These are phyloP conservation scores for Lathamus discolor DNA, from an alignment of 2,113 vertebrate species.

Conservation along the genomic window DNA sequence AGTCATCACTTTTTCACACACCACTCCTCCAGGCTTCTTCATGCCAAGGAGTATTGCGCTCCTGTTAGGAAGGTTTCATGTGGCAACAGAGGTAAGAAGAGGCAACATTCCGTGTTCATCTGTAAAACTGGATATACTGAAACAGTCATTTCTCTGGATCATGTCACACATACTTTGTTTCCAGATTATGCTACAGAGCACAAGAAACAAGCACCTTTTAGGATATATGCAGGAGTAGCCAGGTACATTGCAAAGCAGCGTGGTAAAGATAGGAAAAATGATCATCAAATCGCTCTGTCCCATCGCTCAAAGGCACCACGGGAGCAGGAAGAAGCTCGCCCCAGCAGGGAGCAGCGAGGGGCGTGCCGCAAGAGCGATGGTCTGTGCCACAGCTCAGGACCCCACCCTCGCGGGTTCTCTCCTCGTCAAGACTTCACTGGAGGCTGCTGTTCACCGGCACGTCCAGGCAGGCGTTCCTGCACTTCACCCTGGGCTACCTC, in stretches of 20 bases:
- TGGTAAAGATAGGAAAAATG: neutral
- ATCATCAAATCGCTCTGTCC: too few species aligned
- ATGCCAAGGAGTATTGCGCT: neutral
- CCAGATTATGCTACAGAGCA: neutral
- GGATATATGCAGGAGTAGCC: neutral
- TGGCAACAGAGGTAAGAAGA: neutral
- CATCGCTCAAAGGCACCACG: fast-evolving
- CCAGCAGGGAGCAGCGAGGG: fast-evolving
- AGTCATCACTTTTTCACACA: neutral
- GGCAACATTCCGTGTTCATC: neutral
- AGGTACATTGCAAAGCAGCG: neutral
- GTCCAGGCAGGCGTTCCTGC: fast-evolving
- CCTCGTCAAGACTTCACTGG: too few species aligned
- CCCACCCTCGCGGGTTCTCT: fast-evolving
- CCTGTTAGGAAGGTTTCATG: neutral
- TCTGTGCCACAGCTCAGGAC: fast-evolving
- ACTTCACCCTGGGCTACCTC: neutral
- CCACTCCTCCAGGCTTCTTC: neutral
- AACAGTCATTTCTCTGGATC: neutral
- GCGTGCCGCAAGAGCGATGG: fast-evolving
- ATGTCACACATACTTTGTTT: fast-evolving
- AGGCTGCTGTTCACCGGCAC: fast-evolving
- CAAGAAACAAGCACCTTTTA: neutral
- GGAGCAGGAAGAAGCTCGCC: neutral
- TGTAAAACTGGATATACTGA: neutral